Percentiles rank a stretch among this genome's conserved stretches.
Conservation (phyloP, 1,140 invertebrate species). For the Drosophila lacertosa region DNA sequence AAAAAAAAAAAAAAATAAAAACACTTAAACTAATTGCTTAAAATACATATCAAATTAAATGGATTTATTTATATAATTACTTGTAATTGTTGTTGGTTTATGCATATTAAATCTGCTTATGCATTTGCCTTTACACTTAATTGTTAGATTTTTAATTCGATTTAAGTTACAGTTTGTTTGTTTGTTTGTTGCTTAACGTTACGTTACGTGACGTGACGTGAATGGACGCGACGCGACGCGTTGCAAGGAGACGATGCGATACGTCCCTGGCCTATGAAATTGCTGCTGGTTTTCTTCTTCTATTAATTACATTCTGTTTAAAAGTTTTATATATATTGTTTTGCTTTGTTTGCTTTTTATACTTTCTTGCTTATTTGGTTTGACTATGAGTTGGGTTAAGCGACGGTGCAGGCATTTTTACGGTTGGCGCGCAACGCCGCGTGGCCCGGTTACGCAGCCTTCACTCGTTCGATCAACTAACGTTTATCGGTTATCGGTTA, state of each 20-base stretch:
- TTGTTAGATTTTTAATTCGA: constrained; percentile 63
- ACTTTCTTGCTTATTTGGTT: constrained; percentile 4
- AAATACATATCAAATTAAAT: constrained; percentile 73
- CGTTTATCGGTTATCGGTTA: constrained; percentile 23
- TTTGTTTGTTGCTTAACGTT: constrained; percentile 22
- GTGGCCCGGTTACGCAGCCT: constrained; percentile 24
- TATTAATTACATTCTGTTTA: not conserved
- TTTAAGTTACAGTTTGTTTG: constrained; percentile 63
- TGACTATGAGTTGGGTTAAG: constrained; percentile 24
- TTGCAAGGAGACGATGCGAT: constrained; percentile 20
- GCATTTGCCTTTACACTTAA: constrained; percentile 49
- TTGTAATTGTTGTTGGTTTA: constrained; percentile 41
- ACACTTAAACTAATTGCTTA: constrained; percentile 75
- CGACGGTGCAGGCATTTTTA: not conserved
- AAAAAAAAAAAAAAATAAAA: constrained; percentile 76
- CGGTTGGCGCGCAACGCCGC: constrained; percentile 3
- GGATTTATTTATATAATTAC: constrained; percentile 63
- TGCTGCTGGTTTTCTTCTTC: constrained; percentile 15
- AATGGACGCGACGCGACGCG: constrained; percentile 9
- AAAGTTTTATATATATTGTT: constrained; percentile 1
- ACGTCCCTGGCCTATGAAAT: constrained; percentile 9
- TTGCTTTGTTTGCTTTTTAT: not conserved
- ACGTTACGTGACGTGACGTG: constrained; percentile 13
- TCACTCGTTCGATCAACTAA: no score
- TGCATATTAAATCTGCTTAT: constrained; percentile 26